phyloP scores from a whole-genome alignment of 2,797 vertebrate genomes.

The Platalea minor region DNA sequence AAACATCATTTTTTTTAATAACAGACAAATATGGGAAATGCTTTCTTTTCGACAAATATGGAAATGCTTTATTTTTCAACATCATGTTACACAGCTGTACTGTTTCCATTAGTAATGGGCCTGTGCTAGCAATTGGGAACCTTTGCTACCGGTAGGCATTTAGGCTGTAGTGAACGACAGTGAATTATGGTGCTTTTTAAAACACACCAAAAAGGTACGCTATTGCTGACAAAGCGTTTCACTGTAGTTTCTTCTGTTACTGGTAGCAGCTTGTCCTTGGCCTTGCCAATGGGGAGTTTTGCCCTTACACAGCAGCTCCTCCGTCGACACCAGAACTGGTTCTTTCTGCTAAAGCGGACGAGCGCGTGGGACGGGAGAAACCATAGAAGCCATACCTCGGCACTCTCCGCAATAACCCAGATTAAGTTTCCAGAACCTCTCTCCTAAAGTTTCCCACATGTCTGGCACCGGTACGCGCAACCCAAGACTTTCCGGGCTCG shows the following conservation, averaged over 20 bases:
- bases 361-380: neutral
- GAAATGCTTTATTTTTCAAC: neutral
- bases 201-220: neutral
- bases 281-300: neutral
- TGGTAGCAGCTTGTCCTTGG: neutral
- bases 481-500: neutral
- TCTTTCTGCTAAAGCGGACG: neutral
- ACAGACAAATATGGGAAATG: neutral
- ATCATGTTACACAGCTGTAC: neutral
- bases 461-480: neutral
- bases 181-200: neutral
- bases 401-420: neutral
- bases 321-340: accelerated
- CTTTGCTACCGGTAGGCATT: neutral
- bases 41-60: neutral
- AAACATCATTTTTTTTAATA: neutral
- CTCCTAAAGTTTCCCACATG: neutral
- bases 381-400: neutral
- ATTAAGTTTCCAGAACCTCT: neutral
- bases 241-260: neutral
- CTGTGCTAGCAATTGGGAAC: neutral
- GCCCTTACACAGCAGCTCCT: neutral
- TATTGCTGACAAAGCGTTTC: neutral
- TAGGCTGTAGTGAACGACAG: neutral
- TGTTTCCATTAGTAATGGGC: neutral